Base-by-base conservation (phyloP, 1,140 invertebrate genomes). In the Temnothorax curvispinosus region DNA sequence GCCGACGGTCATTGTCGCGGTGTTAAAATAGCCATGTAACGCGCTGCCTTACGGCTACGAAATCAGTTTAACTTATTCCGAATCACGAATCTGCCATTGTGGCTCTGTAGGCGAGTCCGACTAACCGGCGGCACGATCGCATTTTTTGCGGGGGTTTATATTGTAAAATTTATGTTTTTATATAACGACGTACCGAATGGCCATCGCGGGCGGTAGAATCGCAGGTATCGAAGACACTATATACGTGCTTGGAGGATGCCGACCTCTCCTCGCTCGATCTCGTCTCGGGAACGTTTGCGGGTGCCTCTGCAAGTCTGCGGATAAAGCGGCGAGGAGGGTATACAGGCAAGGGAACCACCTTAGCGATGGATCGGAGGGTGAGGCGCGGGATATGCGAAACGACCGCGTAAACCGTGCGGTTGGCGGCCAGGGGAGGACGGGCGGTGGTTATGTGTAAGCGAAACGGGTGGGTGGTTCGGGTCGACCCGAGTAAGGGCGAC, bases 61-160 rank as follows among this genome's bases (percentile, higher is more conserved):
- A 77, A 94, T 94, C 89, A 89, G 86, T 91, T 89, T 88, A 93
- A 93, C 88, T 94, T 94, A 94, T 94, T 93, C 91, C 74, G 80
- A 91, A 94, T 94, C 94, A 94, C 93, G 94, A 93, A 91, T 92
- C 86, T 62, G 86, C 86, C 75, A 90, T 94, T 94, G 90, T 91
- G 67, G 41, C 47, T 75, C 87, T 41, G 52, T 38, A 50, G 75
- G 50, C n/a, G 18, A 75, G 64, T 64, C 69, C 27, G 56, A 60
- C 35, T 69, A 50, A 64, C 62, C 60, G 58, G 35, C 11, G 60
- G 69, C 71, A 88, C 87, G 90, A 90, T 90, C 78, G 85, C 54
- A 72, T 91, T 89, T 80, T 88, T 87, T 87, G 54, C 41, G 58
- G 64, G 82, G 85, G 81, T 80, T 91, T 75, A 60, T 76, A 92